Evolutionary conservation across 1,140 invertebrate species (phyloP).

Genomic region (Eueides isabella): DNA sequence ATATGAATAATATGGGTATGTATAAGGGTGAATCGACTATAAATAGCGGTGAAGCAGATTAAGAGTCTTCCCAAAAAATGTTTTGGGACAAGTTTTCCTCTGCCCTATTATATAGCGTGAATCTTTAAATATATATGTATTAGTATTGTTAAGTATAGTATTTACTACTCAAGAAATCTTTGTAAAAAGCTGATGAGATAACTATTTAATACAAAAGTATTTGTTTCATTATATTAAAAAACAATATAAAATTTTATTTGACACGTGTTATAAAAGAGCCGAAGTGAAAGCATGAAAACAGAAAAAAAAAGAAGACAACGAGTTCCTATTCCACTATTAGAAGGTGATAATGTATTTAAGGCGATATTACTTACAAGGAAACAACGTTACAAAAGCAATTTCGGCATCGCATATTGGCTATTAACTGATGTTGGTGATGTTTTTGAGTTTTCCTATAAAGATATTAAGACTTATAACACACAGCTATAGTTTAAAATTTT

Average conservation of each 20-base stretch:
- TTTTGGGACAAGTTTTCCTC: no score
- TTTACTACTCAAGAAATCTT: no score
- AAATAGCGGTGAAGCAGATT: no score
- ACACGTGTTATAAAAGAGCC: not conserved
- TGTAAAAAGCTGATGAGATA: no score
- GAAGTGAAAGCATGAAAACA: constrained; percentile 30
- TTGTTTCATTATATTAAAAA: not conserved
- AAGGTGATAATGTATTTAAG: constrained; percentile 67
- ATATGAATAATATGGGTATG: no score
- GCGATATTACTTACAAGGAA: constrained; percentile 70
- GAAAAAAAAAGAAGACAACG: constrained; percentile 5
- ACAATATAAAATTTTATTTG: not conserved
- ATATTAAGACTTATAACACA: constrained; percentile 14
- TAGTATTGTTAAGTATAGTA: no score
- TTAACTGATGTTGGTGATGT: constrained; percentile 58
- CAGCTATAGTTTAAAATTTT: not conserved
- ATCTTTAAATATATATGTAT: no score
- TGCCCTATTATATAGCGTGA: no score
- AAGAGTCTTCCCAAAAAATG: no score
- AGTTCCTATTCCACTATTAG: constrained; percentile 51
- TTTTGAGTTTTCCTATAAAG: constrained; percentile 36
- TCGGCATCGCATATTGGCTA: constrained; percentile 77
- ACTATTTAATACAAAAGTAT: not conserved
- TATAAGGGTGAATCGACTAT: no score
- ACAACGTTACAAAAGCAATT: constrained; percentile 78